A percentile compares a stretch with the other conserved stretches of the same genome.
Evolutionary conservation across 2,888 invertebrate species (phyloP).

Genomic region (Noctua janthina): DNA sequence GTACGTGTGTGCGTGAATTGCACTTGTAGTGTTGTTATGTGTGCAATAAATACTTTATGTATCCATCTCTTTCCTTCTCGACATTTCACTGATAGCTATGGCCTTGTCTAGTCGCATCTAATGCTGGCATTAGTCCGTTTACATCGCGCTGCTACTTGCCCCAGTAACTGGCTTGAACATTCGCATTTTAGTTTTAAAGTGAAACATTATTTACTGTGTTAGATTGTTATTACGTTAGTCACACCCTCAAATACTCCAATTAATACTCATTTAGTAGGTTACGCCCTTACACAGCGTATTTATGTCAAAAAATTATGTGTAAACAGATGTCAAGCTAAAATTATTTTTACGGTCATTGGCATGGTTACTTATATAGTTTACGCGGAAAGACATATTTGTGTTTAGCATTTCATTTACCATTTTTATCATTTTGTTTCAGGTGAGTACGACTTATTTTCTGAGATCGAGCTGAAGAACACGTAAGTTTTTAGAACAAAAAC

Average conservation of each 20-base stretch:
- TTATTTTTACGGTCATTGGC: constrained; percentile 77
- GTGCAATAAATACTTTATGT: constrained; percentile 89
- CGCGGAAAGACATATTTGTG: constrained; percentile 67
- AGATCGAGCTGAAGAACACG: constrained; percentile 45
- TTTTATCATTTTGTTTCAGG: constrained; percentile 81
- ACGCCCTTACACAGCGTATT: constrained; percentile 68
- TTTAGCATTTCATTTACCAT: constrained; percentile 63
- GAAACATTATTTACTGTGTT: constrained; percentile 10
- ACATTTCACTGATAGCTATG: constrained; percentile 90
- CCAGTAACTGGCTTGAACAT: constrained; percentile 76
- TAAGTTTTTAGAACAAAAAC: constrained; percentile 54
- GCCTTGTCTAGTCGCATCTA: constrained; percentile 91
- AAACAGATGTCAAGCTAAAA: constrained; percentile 78
- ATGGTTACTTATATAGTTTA: constrained; percentile 69
- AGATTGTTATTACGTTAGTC: constrained; percentile 36
- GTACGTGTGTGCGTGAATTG: constrained; percentile 84
- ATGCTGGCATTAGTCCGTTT: constrained; percentile 89
- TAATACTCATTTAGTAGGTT: constrained; percentile 75
- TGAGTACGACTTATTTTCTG: constrained; percentile 74
- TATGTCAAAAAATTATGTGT: constrained; percentile 73
- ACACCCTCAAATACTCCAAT: constrained; percentile 57
- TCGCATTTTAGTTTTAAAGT: constrained; percentile 41
- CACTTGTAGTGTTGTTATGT: constrained; percentile 87
- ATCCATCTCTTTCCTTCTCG: constrained; percentile 89
- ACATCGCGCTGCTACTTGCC: constrained; percentile 70